These are phyloP conservation scores for Lasioglossum figueresi DNA, from an alignment of 2,888 invertebrate genomes.

Conservation along the genomic window DNA sequence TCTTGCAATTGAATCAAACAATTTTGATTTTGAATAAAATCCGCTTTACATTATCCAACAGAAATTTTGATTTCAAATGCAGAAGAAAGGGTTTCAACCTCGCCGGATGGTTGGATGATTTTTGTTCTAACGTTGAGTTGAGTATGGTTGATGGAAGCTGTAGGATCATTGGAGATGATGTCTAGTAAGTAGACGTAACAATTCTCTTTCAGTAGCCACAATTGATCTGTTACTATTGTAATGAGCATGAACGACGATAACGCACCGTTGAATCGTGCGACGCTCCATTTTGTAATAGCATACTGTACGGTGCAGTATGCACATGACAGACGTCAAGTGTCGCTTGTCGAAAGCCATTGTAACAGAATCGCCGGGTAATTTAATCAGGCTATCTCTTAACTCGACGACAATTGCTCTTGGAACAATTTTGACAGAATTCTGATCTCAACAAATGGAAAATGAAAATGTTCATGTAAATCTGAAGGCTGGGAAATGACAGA, in stretches of 20 bases:
- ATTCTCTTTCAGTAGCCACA: background rate
- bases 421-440: background rate
- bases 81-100: background rate
- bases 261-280: slow-evolving; percentile 2
- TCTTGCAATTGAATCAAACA: background rate
- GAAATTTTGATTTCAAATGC: background rate
- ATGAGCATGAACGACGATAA: background rate
- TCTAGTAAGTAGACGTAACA: background rate
- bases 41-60: no score
- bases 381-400: background rate
- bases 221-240: slow-evolving; percentile 4
- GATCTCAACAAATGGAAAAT: background rate
- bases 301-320: background rate
- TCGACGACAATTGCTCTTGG: background rate
- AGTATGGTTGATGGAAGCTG: background rate
- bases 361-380: slow-evolving; percentile 2
- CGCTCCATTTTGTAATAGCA: background rate
- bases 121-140: background rate
- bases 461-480: background rate
- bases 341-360: slow-evolving; percentile 11
- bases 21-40: background rate
- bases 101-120: background rate
- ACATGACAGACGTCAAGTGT: slow-evolving; percentile 1
- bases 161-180: background rate
- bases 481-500: no score